phyloP scores from a whole-genome alignment of 92 coral and sea anemone species.

The Desmophyllum pertusum region DNA sequence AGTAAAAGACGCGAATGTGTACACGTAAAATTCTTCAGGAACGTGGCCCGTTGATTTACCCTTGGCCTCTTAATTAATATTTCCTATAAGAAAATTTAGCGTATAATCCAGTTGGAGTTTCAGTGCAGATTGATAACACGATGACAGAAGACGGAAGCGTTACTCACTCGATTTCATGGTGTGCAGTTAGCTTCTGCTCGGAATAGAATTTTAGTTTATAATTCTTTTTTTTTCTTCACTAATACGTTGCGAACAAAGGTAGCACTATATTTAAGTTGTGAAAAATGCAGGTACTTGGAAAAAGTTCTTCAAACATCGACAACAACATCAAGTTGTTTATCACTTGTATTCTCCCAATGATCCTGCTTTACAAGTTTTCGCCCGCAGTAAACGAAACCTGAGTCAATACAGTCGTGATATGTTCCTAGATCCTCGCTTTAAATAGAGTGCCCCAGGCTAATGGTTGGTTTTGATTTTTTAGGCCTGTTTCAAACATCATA shows the following conservation, averaged over 20 bases:
- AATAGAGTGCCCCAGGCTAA: neutral
- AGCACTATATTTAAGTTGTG: neutral
- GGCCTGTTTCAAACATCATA: neutral
- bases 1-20: neutral
- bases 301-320: neutral
- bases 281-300: neutral
- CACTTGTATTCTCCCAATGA: neutral
- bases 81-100: neutral
- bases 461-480: neutral
- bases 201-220: no score
- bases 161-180: neutral
- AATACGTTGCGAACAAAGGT: no score
- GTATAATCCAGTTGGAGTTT: neutral
- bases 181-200: neutral
- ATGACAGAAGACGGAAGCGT: conserved; percentile 19
- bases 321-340: neutral
- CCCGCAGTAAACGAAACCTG: neutral
- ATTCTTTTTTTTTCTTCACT: no score
- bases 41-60: neutral
- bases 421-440: neutral
- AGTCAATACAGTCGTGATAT: neutral
- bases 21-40: neutral
- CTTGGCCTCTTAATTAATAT: conserved; percentile 4
- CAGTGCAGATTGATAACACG: neutral
- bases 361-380: neutral